Evolutionary conservation across 1,140 invertebrate genomes (phyloP), one percentile per base, ranked within the genome.

Genomic region (Panagrolaimus sp.): DNA sequence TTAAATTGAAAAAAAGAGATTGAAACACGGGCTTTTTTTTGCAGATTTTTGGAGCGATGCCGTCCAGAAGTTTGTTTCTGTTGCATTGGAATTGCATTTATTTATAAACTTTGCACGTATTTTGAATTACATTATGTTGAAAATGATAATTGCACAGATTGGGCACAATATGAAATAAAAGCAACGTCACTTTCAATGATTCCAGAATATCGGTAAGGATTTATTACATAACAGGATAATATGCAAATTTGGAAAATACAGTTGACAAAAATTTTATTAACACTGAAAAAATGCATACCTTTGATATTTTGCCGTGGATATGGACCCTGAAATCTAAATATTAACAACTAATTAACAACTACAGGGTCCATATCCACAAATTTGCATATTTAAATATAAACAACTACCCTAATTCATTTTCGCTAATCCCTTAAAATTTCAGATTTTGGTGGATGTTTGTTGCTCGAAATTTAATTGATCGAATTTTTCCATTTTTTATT

Each of bases 381-480:
- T n/a, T n/a, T n/a, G n/a, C n/a, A n/a, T n/a, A n/a, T n/a, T n/a
- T n/a, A n/a, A n/a, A n/a, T n/a, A n/a, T n/a, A n/a, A n/a, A n/a
- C n/a, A n/a, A n/a, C n/a, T 38, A 38, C 32, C 32, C 32, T 4
- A 38, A 38, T 38, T 4, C 32, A 4, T 38, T n/a, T n/a, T n/a
- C n/a, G n/a, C n/a, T n/a, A n/a, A n/a, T n/a, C n/a, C n/a, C n/a
- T n/a, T n/a, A n/a, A n/a, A n/a, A n/a, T n/a, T 38, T 78, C 26
- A 78, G 74, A 12, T 82, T 81, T 47, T 81, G 74, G 73, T 82
- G 76, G 76, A 81, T 81, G 80, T 81, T 81, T 58, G 47, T 82
- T 10, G 68, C 75, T 8, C 43, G 79, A 38, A 81, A 81, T 65
- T 21, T 76, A 17, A 52, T 81, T 32, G 76, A 80, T 58, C 21